A percentile compares a stretch with the other conserved stretches of the same genome.
These are phyloP conservation scores for Litoditis marina DNA, from an alignment of 2,888 invertebrate genomes.

Conservation along the genomic window DNA sequence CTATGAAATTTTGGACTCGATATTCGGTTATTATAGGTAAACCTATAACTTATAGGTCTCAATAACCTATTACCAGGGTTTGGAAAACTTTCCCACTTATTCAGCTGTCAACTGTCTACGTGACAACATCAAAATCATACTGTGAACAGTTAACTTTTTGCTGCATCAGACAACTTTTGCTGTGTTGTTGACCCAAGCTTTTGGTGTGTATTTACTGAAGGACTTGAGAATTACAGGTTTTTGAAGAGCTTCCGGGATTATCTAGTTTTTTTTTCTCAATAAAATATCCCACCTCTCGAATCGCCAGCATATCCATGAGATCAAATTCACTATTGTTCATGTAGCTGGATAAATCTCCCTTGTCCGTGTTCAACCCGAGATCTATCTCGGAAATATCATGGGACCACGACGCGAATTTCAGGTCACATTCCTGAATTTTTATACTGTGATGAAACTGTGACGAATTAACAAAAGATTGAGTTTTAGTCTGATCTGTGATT, in stretches of 20 bases:
- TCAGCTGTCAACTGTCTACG: no score
- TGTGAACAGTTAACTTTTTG: background rate
- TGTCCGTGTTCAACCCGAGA: conserved; percentile 74
- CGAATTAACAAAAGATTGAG: background rate
- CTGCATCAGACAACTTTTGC: no score
- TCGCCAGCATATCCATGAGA: conserved; percentile 66
- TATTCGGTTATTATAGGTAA: no score
- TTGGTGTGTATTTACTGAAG: no score
- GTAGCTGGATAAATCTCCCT: conserved; percentile 80
- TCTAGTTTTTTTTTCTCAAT: no score
- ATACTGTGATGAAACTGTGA: conserved; percentile 13
- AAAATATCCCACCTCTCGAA: conserved; percentile 36
- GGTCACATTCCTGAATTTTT: conserved; percentile 67
- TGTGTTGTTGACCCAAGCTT: no score
- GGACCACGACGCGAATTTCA: conserved; percentile 68
- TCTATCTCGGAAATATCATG: conserved; percentile 67
- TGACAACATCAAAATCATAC: conserved; percentile 18
- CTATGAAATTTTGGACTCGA: no score
- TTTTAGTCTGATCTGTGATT: background rate
- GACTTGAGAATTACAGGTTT: no score
- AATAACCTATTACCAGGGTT: no score
- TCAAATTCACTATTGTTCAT: conserved; percentile 88
- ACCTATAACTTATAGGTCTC: no score
- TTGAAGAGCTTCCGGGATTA: no score
- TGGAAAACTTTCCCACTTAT: no score